These are phyloP conservation scores for Cladopsammia gracilis DNA, from an alignment of 64 coral and sea anemone species.

Conservation along the genomic window DNA sequence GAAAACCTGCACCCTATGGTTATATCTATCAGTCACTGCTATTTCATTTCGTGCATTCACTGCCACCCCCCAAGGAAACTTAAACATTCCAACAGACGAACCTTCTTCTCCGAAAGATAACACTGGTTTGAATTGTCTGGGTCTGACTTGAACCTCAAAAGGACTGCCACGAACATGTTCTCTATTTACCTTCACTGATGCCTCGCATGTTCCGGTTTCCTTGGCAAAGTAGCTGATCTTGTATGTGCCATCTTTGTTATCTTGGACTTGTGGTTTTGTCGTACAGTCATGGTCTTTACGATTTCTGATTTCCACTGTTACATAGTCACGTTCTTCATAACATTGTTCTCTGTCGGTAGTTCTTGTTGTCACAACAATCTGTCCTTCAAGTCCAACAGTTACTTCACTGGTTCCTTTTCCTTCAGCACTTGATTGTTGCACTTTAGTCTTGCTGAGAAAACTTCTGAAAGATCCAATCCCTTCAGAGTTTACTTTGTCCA, in stretches of 20 bases:
- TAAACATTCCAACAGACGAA: neutral
- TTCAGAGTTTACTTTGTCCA: neutral
- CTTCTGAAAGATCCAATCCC: neutral
- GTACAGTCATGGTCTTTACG: too few species aligned
- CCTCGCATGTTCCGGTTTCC: too few species aligned
- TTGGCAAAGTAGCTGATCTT: too few species aligned
- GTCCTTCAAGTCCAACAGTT: neutral
- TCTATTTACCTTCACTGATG: too few species aligned
- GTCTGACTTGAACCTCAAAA: neutral
- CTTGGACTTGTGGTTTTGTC: too few species aligned
- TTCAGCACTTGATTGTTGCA: neutral
- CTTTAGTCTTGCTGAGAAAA: neutral
- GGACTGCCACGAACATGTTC: neutral
- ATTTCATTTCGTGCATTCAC: neutral
- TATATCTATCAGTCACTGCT: too few species aligned
- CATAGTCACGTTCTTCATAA: too few species aligned
- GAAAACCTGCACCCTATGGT: too few species aligned
- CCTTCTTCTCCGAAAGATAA: neutral
- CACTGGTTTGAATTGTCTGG: neutral
- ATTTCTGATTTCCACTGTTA: too few species aligned
- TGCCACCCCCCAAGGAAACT: neutral
- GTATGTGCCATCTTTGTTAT: too few species aligned
- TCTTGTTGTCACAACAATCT: too few species aligned
- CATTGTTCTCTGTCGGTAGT: too few species aligned
- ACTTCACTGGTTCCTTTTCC: neutral